Conservation (phyloP, 2,797 vertebrate species). For the Etheostoma nigrum region DNA sequence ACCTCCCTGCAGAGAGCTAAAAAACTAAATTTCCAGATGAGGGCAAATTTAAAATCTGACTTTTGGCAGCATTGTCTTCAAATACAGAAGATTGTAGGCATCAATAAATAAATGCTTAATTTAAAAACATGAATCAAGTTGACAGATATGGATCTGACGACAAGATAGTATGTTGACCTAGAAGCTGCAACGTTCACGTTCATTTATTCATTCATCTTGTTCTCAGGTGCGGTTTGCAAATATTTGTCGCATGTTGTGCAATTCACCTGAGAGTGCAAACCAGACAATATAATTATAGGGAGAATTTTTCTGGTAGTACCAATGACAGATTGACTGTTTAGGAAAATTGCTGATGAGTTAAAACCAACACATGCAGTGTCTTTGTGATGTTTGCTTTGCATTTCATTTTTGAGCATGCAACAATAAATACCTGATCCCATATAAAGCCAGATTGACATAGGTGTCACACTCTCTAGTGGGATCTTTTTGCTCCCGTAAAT, state of each 20-base stretch:
- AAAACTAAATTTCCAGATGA: not conserved
- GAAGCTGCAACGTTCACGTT: not conserved
- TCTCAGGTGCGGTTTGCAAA: conserved; percentile 19
- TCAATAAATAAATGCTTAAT: not conserved
- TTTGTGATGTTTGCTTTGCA: not conserved
- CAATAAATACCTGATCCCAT: conserved; percentile 1
- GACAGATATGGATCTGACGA: not conserved
- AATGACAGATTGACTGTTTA: not conserved
- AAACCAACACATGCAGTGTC: not conserved
- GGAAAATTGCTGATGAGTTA: not conserved
- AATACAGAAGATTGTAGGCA: not conserved
- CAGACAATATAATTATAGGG: conserved; percentile 1
- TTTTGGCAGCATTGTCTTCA: not conserved
- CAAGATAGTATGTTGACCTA: not conserved
- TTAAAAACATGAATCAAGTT: not conserved
- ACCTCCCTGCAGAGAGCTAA: not conserved
- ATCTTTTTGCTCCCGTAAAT: not conserved
- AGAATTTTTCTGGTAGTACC: conserved; percentile 7
- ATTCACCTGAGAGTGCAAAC: conserved; percentile 15
- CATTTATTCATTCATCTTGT: not conserved
- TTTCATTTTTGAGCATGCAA: not conserved
- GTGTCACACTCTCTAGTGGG: not conserved
- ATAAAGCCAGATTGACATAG: not conserved
- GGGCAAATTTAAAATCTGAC: not conserved
- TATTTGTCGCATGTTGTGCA: conserved; percentile 29